Evolutionary conservation across 2,797 vertebrate genomes (phyloP).

Genomic region (Eidolon dupreanum): DNA sequence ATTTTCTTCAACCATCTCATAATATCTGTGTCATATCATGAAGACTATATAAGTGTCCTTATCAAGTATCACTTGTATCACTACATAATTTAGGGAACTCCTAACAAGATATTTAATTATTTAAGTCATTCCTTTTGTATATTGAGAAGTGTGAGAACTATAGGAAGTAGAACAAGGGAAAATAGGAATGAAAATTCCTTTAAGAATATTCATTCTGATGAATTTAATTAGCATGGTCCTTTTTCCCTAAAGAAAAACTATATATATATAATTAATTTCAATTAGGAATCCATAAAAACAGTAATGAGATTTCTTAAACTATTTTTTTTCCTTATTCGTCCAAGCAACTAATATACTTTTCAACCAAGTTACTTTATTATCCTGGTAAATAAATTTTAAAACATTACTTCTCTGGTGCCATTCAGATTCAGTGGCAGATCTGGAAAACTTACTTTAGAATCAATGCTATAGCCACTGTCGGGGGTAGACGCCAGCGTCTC

Average conservation of each 20-base stretch:
- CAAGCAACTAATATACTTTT: background rate
- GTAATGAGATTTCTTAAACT: background rate
- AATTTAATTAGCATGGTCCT: background rate
- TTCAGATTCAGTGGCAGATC: background rate
- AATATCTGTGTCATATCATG: background rate
- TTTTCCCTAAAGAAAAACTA: background rate
- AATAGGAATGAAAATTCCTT: background rate
- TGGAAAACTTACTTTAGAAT: conserved; percentile 92
- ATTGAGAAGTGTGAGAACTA: background rate
- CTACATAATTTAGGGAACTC: background rate
- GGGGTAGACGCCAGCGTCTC: conserved; percentile 99
- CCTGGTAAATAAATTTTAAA: background rate
- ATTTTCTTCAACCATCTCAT: background rate
- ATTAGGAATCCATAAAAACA: background rate
- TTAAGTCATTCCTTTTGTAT: background rate
- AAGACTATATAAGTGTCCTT: background rate
- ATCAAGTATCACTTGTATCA: background rate
- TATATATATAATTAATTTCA: background rate
- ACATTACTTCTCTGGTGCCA: background rate
- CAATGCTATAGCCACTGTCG: conserved; percentile 98
- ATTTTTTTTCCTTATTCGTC: background rate
- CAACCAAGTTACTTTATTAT: background rate
- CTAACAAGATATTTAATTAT: background rate
- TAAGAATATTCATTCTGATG: background rate
- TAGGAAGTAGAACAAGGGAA: background rate